Percentiles rank a stretch among this genome's conserved stretches.
Evolutionary conservation across 2,888 invertebrate genomes (phyloP).

Genomic region (Abrostola triplasia): DNA sequence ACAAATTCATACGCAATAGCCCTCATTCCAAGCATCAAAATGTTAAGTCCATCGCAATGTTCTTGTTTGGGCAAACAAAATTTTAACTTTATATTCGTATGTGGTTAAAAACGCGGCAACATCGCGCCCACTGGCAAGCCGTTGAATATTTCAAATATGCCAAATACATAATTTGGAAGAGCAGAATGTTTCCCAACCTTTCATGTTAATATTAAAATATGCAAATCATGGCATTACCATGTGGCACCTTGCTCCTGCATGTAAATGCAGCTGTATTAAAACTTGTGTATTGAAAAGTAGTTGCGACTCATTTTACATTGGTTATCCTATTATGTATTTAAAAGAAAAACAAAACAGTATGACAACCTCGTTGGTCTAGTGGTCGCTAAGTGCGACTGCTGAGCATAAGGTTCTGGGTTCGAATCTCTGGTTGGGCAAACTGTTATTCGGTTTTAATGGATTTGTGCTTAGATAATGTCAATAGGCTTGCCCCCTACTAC

Average conservation of each 20-base stretch:
- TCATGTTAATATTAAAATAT: slow-evolving; percentile 84
- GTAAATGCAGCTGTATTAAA: slow-evolving; percentile 66
- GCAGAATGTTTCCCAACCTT: slow-evolving; percentile 63
- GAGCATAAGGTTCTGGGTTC: no score
- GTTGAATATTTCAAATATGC: slow-evolving; percentile 77
- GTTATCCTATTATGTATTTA: not conserved
- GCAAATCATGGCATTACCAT: slow-evolving; percentile 79
- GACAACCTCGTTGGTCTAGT: not conserved
- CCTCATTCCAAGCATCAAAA: not conserved
- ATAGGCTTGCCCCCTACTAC: no score
- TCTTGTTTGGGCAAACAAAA: slow-evolving; percentile 32
- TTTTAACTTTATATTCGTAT: slow-evolving; percentile 42
- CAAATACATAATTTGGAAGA: slow-evolving; percentile 73
- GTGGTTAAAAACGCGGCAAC: slow-evolving; percentile 40
- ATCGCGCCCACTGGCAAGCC: slow-evolving; percentile 35
- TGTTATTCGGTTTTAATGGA: no score
- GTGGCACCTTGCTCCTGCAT: slow-evolving; percentile 65
- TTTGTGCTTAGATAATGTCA: no score
- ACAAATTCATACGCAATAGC: no score
- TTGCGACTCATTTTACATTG: slow-evolving; percentile 1
- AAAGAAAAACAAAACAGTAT: not conserved
- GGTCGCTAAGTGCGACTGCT: no score
- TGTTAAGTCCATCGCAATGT: slow-evolving; percentile 10
- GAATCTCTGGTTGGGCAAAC: no score
- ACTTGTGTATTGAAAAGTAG: slow-evolving; percentile 16